Percentiles rank a stretch among this genome's conserved stretches.
Conservation (phyloP, 2,113 vertebrate species). For the Aptenodytes forsteri region DNA sequence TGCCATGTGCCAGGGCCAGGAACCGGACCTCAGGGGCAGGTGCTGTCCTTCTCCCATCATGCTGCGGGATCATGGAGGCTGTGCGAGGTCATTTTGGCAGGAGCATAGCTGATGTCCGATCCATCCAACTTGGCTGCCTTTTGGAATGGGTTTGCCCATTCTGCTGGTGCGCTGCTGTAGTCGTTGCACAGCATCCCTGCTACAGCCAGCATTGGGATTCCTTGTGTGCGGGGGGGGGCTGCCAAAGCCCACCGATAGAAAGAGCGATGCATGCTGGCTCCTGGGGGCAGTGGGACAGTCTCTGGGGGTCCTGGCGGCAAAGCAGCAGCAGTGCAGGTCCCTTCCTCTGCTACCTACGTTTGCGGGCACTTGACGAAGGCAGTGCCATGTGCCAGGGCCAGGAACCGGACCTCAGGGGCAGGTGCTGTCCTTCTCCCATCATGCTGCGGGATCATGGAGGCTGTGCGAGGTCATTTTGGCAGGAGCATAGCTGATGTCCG, state of each 20-base stretch:
- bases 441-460: rapidly evolving
- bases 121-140: not conserved
- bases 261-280: rapidly evolving
- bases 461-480: rapidly evolving
- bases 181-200: rapidly evolving
- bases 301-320: not conserved
- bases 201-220: rapidly evolving
- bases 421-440: rapidly evolving
- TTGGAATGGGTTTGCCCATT: not conserved
- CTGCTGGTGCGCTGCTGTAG: not conserved
- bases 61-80: rapidly evolving
- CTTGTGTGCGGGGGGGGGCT: rapidly evolving
- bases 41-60: rapidly evolving
- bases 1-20: not conserved
- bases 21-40: not conserved
- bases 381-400: not conserved
- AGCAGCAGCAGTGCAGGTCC: not conserved
- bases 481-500: not conserved
- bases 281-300: rapidly evolving
- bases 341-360: rapidly evolving
- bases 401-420: not conserved
- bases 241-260: not conserved
- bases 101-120: not conserved
- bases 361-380: rapidly evolving
- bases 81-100: rapidly evolving